These are phyloP conservation scores for Papilio xuthus DNA, from an alignment of 1,140 invertebrate genomes.

Conservation along the genomic window DNA sequence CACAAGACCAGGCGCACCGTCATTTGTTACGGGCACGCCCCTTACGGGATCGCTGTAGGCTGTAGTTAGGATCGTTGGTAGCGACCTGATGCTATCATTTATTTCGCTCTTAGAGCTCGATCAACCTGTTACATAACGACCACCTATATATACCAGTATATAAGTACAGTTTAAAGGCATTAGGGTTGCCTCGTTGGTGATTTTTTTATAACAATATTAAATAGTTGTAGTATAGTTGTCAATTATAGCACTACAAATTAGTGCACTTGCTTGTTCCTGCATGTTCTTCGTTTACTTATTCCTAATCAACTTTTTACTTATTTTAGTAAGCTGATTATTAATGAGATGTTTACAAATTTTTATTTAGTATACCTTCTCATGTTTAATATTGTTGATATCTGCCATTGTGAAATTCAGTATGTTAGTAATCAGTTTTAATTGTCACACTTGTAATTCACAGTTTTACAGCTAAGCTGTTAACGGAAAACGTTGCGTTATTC, in stretches of 20 bases:
- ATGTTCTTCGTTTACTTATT: too few species aligned
- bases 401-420: background rate
- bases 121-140: slow-evolving; percentile 27
- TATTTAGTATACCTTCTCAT: background rate
- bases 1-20: slow-evolving; percentile 40
- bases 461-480: slow-evolving; percentile 26
- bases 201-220: background rate
- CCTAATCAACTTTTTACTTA: background rate
- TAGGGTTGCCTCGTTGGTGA: background rate
- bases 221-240: too few species aligned
- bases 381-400: background rate
- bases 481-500: slow-evolving; percentile 40
- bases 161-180: background rate
- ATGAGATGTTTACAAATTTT: background rate
- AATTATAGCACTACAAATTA: too few species aligned
- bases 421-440: slow-evolving; percentile 57
- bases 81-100: slow-evolving; percentile 22
- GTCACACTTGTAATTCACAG: slow-evolving; percentile 51
- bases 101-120: slow-evolving; percentile 10
- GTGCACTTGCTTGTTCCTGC: too few species aligned
- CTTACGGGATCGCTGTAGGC: slow-evolving; percentile 29
- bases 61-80: slow-evolving; percentile 7
- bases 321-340: background rate
- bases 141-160: slow-evolving; percentile 29
- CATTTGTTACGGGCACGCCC: slow-evolving; percentile 34